These are phyloP conservation scores for Cenopis cana DNA, from an alignment of 2,888 invertebrate species.

Conservation along the genomic window DNA sequence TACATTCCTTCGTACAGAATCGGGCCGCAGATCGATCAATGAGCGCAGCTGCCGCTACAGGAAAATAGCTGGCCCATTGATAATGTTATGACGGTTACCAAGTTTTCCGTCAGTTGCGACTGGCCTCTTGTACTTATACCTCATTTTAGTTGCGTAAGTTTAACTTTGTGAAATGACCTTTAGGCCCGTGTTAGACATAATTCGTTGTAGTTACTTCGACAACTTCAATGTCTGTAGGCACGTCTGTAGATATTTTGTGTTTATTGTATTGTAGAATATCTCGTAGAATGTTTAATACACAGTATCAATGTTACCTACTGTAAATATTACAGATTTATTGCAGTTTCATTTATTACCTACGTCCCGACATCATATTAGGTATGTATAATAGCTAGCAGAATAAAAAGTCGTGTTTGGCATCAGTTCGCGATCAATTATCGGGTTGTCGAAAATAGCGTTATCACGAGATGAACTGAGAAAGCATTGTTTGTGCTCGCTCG, in stretches of 20 bases:
- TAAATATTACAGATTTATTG: no score
- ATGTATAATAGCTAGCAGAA: no score
- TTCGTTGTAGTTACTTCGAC: no score
- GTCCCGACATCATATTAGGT: no score
- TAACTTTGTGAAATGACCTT: not conserved
- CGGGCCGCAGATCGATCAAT: slow-evolving; percentile 44
- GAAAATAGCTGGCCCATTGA: slow-evolving; percentile 45
- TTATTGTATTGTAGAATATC: no score
- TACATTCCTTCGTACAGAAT: slow-evolving; percentile 42
- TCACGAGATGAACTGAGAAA: slow-evolving; percentile 1
- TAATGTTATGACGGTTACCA: slow-evolving; percentile 42
- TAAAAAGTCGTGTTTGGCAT: not conserved
- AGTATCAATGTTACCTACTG: no score
- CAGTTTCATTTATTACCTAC: no score
- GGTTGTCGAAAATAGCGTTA: not conserved
- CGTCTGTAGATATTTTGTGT: no score
- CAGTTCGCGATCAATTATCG: not conserved
- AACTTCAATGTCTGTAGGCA: no score
- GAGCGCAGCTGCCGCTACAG: slow-evolving; percentile 44
- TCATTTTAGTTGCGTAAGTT: slow-evolving; percentile 5
- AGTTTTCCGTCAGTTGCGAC: slow-evolving; percentile 37
- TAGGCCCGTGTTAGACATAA: no score
- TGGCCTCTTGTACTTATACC: not conserved
- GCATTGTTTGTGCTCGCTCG: not conserved
- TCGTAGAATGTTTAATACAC: no score